Conservation (phyloP, 2,888 invertebrate genomes). For the Sminthurides aquaticus region DNA sequence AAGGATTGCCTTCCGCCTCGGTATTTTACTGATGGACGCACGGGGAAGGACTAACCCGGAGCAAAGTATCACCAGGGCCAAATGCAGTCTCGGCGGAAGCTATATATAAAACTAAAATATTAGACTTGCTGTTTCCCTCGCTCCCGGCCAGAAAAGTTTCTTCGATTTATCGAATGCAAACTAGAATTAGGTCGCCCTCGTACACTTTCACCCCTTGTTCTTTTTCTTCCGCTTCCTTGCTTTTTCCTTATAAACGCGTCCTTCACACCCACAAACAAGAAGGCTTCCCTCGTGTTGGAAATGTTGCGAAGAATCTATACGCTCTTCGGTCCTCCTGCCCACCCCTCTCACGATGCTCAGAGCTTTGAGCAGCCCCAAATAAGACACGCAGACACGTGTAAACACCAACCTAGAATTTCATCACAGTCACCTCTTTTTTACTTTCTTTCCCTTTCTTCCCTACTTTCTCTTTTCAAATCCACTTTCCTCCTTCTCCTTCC, state of each 20-base stretch:
- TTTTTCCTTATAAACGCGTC: not conserved
- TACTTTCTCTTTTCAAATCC: not conserved
- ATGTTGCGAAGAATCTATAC: no score
- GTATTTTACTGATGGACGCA: not conserved
- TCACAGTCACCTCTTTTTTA: not conserved
- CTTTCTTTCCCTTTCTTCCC: not conserved
- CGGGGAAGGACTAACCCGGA: no score
- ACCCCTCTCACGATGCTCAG: no score
- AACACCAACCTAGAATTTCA: not conserved
- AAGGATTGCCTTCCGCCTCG: not conserved
- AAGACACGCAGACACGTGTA: not conserved
- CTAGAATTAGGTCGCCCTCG: not conserved
- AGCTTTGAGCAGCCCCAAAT: not conserved
- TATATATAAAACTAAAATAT: no score
- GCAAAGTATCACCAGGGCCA: no score
- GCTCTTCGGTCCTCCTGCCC: no score
- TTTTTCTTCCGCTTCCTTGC: not conserved
- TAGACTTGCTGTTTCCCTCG: no score
- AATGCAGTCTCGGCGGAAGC: no score
- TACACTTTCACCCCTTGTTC: not conserved
- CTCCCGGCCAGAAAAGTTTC: not conserved
- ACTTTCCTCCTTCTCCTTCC: no score
- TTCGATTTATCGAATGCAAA: not conserved
- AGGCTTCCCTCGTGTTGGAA: no score
- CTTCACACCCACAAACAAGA: no score